These are phyloP conservation scores for Neoaliturus tenellus DNA, from an alignment of 2,888 invertebrate genomes.

Conservation along the genomic window DNA sequence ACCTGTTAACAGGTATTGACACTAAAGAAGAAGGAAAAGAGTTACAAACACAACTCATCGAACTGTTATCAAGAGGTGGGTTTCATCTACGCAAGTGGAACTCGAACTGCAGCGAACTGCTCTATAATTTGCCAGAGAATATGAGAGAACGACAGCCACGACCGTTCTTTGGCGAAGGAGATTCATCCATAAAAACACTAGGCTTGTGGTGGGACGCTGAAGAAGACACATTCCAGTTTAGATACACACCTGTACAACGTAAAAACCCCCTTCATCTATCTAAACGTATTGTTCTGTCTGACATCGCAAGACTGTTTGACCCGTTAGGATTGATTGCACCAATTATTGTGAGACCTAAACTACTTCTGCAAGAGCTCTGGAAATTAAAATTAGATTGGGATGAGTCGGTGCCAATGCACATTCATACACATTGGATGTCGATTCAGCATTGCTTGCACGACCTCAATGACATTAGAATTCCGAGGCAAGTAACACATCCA, in stretches of 20 bases:
- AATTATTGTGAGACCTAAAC: background rate
- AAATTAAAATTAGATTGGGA: background rate
- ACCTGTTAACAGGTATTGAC: background rate
- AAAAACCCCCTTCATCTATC: background rate
- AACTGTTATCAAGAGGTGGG: background rate
- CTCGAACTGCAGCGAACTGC: background rate
- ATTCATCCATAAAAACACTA: constrained; percentile 25
- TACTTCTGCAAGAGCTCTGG: background rate
- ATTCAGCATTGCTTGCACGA: background rate
- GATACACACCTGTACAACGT: background rate
- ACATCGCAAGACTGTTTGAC: background rate
- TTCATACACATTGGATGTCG: background rate
- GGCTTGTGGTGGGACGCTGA: constrained; percentile 28
- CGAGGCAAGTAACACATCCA: background rate
- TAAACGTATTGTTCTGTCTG: background rate
- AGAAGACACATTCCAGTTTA: constrained; percentile 2
- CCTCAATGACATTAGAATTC: background rate
- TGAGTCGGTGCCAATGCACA: background rate
- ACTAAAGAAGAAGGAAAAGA: background rate
- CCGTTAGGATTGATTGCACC: background rate
- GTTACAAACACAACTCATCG: background rate
- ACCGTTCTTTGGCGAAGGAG: background rate
- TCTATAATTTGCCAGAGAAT: background rate
- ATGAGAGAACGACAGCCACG: background rate
- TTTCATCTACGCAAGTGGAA: background rate